Percentiles rank a stretch among this genome's conserved stretches.
Evolutionary conservation across 2,113 vertebrate species (phyloP).

Genomic region (Scatophagus argus): DNA sequence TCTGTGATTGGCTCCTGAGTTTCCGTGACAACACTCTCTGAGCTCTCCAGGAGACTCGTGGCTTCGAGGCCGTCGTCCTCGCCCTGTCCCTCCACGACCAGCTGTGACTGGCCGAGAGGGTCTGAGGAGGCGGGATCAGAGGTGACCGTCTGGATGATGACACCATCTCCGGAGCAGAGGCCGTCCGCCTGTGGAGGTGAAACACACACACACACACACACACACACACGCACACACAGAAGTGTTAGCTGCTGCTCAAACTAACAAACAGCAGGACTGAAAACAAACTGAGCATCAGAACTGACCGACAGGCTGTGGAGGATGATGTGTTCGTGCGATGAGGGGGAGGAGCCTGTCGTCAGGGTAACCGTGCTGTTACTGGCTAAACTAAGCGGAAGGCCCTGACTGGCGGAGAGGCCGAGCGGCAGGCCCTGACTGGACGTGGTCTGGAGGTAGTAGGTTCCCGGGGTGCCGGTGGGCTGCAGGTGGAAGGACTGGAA

Average conservation of each 20-base stretch:
- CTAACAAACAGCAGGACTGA: background rate
- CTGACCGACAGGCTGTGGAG: constrained; percentile 94
- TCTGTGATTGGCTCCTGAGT: constrained; percentile 61
- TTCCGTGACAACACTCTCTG: constrained; percentile 77
- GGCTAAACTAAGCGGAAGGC: constrained; percentile 91
- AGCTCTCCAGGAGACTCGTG: constrained; percentile 81
- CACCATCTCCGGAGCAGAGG: constrained; percentile 91
- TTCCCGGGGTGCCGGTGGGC: constrained; percentile 95
- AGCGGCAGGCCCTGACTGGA: constrained; percentile 93
- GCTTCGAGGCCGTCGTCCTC: constrained; percentile 84
- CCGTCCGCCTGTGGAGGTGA: constrained; percentile 87
- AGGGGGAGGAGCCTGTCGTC: constrained; percentile 88
- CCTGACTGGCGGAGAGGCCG: constrained; percentile 89
- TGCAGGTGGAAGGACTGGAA: constrained; percentile 96
- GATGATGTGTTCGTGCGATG: constrained; percentile 97
- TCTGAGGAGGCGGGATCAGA: constrained; percentile 87
- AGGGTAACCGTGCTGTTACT: constrained; percentile 92
- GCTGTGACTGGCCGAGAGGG: constrained; percentile 87
- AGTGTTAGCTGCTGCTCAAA: background rate
- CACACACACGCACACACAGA: background rate
- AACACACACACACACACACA: background rate
- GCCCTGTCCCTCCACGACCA: constrained; percentile 84
- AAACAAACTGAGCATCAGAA: background rate
- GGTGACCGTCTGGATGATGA: constrained; percentile 95
- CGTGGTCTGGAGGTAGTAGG: constrained; percentile 94